Base-by-base conservation (phyloP, 2,113 vertebrate species). In the Orycteropus afer region DNA sequence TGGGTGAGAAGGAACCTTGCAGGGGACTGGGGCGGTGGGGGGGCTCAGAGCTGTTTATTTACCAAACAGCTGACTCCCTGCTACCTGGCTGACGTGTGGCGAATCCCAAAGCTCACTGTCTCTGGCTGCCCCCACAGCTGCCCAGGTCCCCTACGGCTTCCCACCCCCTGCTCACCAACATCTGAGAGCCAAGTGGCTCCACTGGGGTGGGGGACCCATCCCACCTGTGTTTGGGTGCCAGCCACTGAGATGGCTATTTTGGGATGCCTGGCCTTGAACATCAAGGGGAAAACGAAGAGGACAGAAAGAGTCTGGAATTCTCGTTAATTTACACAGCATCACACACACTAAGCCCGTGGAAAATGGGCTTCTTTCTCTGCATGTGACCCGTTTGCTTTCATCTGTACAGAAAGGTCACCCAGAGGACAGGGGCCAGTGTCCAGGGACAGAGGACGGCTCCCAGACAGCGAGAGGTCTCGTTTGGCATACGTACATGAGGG, bases 271-370 rank as follows among this genome's bases (percentile, higher is more conserved):
- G 97, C 96, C 94, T 97, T 95, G 96, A 96, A 0, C 0, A 92
- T 2, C 76, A 86, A 77, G 89, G 97, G 98, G 95, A 74, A 61
- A 61, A 84, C 93, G 93, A 77, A 2, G 32, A 84, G 37, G 86
- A 80, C 32, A 89, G 96, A 81, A 93, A 97, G 87, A 96, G 94
- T 97, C 93, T n/a, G 67, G 97, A 89, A 97, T 98, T 95, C 76
- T 61, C 79, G 49, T 74, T 37, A 95, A 96, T 97, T 97, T 97
- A 98, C 97, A 97, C 90, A 92, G 86, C 92, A 97, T 97, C 97
- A 94, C 97, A 98, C 97, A 98, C 91, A 25, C 57, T 42, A 89
- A 98, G 96, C 96, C 97, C 91, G 88, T 80, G 96, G 95, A 87
- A 87, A 97, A 97, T 84, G 92, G 67, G 94, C 96, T 95, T 87